Evolutionary conservation across 37 sponge, comb jelly and placozoan genomes (phyloP), one percentile per base, ranked within the genome.

Genomic region (Petrosia ficiformis): DNA sequence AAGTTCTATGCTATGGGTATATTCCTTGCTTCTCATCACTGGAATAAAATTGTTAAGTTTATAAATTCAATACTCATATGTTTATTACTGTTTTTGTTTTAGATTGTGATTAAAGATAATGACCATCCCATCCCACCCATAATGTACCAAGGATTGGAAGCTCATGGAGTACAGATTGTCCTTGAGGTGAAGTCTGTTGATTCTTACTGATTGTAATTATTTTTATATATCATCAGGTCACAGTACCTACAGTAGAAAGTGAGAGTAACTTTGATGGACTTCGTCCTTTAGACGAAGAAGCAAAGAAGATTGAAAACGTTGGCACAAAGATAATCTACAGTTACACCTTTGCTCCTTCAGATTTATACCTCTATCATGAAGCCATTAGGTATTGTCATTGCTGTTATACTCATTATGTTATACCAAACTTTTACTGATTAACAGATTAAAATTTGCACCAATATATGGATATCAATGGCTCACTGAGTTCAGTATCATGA

Each of bases 141-240:
- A 22, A 72, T 82, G 74, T 82, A 68, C 42, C 37, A 74, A 24
- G 82, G 74, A 14, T 72, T 82, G 73, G 71, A 73, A 26, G 44
- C 54, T 26, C 24, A 44, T 44, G 75, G 66, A 14, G 61, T 82
- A 24, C 35, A 82, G 24, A 60, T 82, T 4, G 71, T 58, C 16
- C 42, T 67, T 3, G 82, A 82, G 75, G 74, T 74, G 38, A 28
- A 29, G 22, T 36, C 16, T 22, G 21, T 16, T 54, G 57, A 22
- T 54, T 67, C 24, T 38, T 28, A 3, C 22, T 67, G 33, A 24
- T 28, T 24, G 34, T 28, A 36, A 24, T 67, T 24, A 2, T 2
- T 2, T 24, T 36, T 14, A 39, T 38, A 67, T 39, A 36, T 8
- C 2, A 54, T 21, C 16, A 64, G 24, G 67, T 38, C 35, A 38